Evolutionary conservation across 2,797 vertebrate genomes (phyloP), one percentile per base, ranked within the genome.

Genomic region (Sebastes nivosus): DNA sequence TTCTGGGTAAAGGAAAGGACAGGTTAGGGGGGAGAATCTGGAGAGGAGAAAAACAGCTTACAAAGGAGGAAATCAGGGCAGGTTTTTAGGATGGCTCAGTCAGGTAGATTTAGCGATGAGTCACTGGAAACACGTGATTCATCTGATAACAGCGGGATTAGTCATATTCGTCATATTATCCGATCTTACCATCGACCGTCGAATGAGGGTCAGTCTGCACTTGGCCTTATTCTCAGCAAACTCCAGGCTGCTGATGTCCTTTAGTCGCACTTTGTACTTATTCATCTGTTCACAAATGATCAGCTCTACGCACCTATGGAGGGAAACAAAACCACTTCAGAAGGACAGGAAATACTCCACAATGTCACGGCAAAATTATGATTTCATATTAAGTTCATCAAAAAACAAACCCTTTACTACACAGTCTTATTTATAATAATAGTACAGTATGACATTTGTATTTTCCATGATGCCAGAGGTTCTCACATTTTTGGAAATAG

Each of bases 161-260:
- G 27, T 78, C 18, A 9, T 16, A 14, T 32, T 36, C 27, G n/a
- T 52, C 24, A 22, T 34, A 2, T 10, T 29, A 27, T 20, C 57
- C 34, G 16, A 77, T 81, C 97, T 98, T 94, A 99, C 99, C 97
- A 99, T 98, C 1, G 99, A 99, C 81, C 97, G 95, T 52, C 98
- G 96, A 80, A 99, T 98, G 88, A 98, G 88, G 6, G 97, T 99
- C 67, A 99, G 95, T 74, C 98, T 97, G 87, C 95, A 97, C 93
- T 98, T 99, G 90, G 99, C 99, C 91, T 99, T 98, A 92, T 96
- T 99, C 93, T 99, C 99, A 0, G 98, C 99, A 71, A 99, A 99
- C 94, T 99, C 98, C 94, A 99, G 93, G 82, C 97, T 98, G 87
- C 87, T 98, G 94, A 99, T 99, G 92, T 99, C 99, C 95, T 99